Conservation (phyloP, 2,888 invertebrate species). For the Tillus elongatus region DNA sequence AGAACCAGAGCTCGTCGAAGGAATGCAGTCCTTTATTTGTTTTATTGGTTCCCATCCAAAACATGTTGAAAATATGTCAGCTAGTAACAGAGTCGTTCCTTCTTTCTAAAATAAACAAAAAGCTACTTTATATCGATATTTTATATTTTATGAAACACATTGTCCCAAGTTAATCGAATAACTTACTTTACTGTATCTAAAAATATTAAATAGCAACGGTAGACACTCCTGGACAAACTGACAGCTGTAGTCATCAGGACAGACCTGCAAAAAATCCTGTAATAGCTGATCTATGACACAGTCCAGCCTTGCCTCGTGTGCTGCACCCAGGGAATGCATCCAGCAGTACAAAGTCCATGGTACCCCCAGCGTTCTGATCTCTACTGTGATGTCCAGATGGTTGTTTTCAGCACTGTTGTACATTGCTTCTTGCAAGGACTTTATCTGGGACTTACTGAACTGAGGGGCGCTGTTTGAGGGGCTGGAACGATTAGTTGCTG, state of each 20-base stretch:
- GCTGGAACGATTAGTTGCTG: constrained; percentile 28
- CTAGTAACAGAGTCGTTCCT: constrained; percentile 74
- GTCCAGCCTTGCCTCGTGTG: constrained; percentile 74
- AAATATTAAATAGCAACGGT: constrained; percentile 80
- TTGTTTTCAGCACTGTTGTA: constrained; percentile 90
- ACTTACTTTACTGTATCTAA: constrained; percentile 77
- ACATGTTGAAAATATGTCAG: constrained; percentile 83
- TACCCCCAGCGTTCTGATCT: constrained; percentile 75
- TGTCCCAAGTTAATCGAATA: no score
- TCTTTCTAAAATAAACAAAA: constrained; percentile 56
- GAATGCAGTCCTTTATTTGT: constrained; percentile 56
- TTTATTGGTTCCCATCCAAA: constrained; percentile 82
- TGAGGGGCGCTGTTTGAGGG: constrained; percentile 38
- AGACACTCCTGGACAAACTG: constrained; percentile 86
- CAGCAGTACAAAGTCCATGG: constrained; percentile 90
- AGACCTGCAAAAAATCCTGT: constrained; percentile 84
- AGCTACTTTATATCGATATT: neutral
- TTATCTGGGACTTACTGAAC: constrained; percentile 72
- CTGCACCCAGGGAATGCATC: constrained; percentile 81
- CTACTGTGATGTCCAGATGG: constrained; percentile 81
- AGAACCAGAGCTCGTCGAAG: constrained; percentile 57
- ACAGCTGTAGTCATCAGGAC: constrained; percentile 80
- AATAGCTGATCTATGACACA: constrained; percentile 79
- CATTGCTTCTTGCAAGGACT: constrained; percentile 85
- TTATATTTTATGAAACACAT: no score